Percentiles rank a stretch among this genome's conserved stretches.
Conservation (phyloP, 2,113 vertebrate species). For the Uropsilus gracilis region DNA sequence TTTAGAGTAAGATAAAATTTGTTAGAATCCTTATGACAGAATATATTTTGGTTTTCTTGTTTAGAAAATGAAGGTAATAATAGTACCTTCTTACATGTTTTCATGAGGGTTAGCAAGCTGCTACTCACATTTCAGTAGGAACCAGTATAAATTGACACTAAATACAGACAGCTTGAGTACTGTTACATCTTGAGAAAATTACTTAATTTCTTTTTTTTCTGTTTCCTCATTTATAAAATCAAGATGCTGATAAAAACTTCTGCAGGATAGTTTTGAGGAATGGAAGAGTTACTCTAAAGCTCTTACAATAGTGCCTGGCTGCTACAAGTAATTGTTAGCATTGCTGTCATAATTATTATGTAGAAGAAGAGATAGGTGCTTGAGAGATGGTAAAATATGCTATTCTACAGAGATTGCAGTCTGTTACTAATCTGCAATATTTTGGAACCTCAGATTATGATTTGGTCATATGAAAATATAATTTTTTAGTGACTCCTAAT, state of each 20-base stretch:
- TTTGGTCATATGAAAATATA: slow-evolving; percentile 8
- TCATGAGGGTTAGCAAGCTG: not conserved
- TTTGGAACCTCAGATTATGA: not conserved
- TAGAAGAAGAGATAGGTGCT: not conserved
- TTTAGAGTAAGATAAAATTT: not conserved
- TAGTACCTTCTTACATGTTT: not conserved
- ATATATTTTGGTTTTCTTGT: slow-evolving; percentile 25
- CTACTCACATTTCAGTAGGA: not conserved
- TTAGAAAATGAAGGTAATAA: not conserved
- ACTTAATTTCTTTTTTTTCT: not conserved
- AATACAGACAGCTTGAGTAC: not conserved
- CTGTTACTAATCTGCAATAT: slow-evolving; percentile 4
- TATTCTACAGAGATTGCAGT: not conserved
- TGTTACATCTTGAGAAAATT: not conserved
- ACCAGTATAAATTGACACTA: not conserved
- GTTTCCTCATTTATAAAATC: not conserved
- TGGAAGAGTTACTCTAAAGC: not conserved
- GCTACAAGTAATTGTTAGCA: not conserved
- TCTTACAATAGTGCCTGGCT: not conserved
- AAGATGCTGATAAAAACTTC: not conserved
- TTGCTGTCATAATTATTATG: not conserved
- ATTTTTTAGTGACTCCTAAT: slow-evolving; percentile 1
- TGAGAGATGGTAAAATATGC: too few species aligned
- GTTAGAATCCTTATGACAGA: not conserved
- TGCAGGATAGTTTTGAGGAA: not conserved